phyloP scores from a whole-genome alignment of 2,888 invertebrate genomes.

The Caenorhabditis sp. region DNA sequence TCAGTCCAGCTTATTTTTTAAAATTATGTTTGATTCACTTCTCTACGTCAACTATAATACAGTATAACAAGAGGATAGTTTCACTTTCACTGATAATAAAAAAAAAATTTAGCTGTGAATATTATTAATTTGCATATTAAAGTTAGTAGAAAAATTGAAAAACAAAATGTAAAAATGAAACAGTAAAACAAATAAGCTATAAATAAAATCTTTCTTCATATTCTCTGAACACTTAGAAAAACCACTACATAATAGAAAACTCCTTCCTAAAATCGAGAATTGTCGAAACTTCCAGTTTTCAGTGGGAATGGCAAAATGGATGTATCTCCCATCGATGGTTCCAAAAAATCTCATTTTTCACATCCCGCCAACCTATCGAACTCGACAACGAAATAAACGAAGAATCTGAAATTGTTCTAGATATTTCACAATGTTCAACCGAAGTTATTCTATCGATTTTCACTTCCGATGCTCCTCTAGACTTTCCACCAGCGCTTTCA shows the following conservation, averaged over 20 bases:
- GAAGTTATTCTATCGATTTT: constrained; percentile 7
- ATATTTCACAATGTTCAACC: constrained; percentile 14
- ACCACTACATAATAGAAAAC: not conserved
- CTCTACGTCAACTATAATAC: too few species aligned
- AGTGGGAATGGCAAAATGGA: constrained; percentile 26
- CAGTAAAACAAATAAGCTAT: too few species aligned
- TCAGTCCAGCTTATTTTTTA: too few species aligned
- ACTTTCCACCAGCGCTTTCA: constrained; percentile 19
- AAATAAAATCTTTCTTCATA: too few species aligned
- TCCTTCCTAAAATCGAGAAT: too few species aligned
- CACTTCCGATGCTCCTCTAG: constrained; percentile 5
- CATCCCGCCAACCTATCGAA: constrained; percentile 13
- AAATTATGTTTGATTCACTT: too few species aligned
- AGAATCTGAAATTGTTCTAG: constrained; percentile 14
- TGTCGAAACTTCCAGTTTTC: constrained; percentile 6
- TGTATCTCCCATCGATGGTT: constrained; percentile 23
- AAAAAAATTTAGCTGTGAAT: too few species aligned
- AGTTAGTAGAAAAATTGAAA: too few species aligned
- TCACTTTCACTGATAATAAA: too few species aligned
- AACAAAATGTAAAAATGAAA: too few species aligned
- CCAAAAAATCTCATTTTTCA: constrained; percentile 16
- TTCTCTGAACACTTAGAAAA: not conserved
- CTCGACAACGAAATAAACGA: constrained; percentile 12
- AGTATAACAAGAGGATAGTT: too few species aligned
- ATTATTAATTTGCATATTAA: too few species aligned